These are phyloP conservation scores for Uromys caudimaculatus DNA, from an alignment of 2,797 vertebrate species.

Conservation along the genomic window DNA sequence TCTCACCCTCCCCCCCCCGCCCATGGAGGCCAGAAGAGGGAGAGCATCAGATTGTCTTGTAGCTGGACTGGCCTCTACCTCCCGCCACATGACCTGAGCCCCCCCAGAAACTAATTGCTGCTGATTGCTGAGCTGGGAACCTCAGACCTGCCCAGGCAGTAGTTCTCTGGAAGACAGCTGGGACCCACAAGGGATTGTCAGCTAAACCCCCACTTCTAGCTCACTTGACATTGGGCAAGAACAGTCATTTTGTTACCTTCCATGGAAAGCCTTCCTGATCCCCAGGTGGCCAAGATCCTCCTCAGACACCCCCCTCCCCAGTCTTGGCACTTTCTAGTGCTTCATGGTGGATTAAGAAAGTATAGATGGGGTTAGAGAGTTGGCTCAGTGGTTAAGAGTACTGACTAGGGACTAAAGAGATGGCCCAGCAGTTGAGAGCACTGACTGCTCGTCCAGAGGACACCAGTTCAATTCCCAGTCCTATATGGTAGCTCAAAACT, in stretches of 20 bases:
- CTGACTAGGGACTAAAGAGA: neutral
- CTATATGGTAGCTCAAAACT: neutral
- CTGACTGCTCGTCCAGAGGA: neutral
- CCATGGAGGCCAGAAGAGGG: neutral
- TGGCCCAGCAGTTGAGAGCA: neutral
- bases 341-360: neutral
- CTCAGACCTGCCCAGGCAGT: neutral
- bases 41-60: neutral
- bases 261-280: neutral
- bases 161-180: neutral
- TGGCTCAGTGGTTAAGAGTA: neutral
- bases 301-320: too few species aligned
- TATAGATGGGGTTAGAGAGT: fast-evolving
- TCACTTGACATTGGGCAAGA: fast-evolving
- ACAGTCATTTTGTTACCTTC: neutral
- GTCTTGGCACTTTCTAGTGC: neutral
- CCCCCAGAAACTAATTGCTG: fast-evolving
- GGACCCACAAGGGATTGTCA: neutral
- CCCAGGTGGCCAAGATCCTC: neutral
- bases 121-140: neutral
- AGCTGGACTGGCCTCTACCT: neutral
- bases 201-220: neutral
- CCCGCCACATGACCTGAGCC: neutral
- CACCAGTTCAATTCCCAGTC: neutral
- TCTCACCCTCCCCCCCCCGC: too few species aligned